Evolutionary conservation across 2,113 vertebrate species (phyloP).

Genomic region (Rhynchomys soricoides): DNA sequence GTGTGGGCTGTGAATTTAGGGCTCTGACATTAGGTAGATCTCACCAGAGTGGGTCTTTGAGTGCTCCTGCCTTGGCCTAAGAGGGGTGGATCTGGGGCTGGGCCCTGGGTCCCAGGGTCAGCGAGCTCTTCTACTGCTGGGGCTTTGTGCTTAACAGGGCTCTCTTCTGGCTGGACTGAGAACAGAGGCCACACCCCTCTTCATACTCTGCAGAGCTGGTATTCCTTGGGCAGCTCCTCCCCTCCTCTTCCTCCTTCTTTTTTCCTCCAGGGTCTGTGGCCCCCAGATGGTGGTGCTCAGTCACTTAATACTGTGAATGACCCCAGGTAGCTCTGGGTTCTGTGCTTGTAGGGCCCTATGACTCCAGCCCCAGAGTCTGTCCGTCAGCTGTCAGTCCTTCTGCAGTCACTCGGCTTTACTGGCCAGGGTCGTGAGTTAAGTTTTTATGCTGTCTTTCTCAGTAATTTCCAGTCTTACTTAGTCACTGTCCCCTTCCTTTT

Average conservation of each 20-base stretch:
- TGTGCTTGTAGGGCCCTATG: neutral
- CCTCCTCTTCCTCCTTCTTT: neutral
- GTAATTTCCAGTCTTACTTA: neutral
- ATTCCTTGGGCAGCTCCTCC: neutral
- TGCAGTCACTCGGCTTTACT: neutral
- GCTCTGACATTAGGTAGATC: neutral
- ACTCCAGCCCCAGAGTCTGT: neutral
- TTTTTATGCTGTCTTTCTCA: neutral
- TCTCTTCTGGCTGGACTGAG: neutral
- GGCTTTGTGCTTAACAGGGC: neutral
- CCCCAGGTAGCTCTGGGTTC: neutral
- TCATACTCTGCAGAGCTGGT: neutral
- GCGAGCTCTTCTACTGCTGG: neutral
- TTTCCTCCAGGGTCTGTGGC: neutral
- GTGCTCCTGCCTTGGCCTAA: neutral
- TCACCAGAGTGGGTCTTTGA: neutral
- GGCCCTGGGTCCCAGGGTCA: neutral
- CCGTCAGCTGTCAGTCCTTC: neutral
- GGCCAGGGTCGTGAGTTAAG: neutral
- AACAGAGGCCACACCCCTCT: neutral
- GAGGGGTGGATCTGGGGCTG: neutral
- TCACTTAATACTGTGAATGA: neutral
- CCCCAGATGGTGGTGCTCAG: neutral
- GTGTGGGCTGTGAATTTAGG: neutral
- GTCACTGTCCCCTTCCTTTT: neutral